These are phyloP conservation scores for Acanthosepion lycidas DNA, from an alignment of 2,888 invertebrate species.

Conservation along the genomic window DNA sequence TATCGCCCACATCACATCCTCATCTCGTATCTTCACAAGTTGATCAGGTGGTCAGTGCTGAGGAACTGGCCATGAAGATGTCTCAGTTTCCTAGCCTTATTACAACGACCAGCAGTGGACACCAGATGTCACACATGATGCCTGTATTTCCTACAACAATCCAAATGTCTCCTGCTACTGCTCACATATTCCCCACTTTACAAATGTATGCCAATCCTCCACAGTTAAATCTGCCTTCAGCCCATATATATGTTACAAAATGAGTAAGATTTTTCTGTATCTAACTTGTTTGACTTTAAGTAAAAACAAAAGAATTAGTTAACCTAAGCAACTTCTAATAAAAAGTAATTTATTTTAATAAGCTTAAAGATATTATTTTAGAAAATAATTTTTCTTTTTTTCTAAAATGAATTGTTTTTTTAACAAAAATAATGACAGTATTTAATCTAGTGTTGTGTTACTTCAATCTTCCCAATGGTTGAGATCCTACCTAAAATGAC, in stretches of 20 bases:
- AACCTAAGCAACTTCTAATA: no score
- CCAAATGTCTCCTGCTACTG: constrained; percentile 36
- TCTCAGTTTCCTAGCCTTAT: neutral
- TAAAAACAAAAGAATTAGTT: no score
- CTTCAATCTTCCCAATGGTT: no score
- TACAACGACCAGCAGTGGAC: neutral
- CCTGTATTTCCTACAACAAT: constrained; percentile 23
- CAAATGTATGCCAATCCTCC: constrained; percentile 2
- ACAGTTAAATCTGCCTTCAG: neutral
- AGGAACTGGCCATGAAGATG: neutral
- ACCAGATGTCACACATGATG: neutral
- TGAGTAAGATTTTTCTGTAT: neutral
- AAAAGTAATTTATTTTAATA: no score
- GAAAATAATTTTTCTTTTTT: no score
- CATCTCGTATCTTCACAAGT: neutral
- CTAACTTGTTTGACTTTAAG: no score
- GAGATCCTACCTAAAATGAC: no score
- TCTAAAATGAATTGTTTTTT: no score
- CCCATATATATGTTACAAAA: constrained; percentile 35
- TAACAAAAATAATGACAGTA: no score
- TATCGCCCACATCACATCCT: neutral
- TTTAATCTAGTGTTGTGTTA: no score
- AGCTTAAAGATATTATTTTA: no score
- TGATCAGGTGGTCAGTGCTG: neutral
- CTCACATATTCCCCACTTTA: constrained; percentile 15